These are phyloP conservation scores for Rhinogobius similis DNA, from an alignment of 2,113 vertebrate species.

Conservation along the genomic window DNA sequence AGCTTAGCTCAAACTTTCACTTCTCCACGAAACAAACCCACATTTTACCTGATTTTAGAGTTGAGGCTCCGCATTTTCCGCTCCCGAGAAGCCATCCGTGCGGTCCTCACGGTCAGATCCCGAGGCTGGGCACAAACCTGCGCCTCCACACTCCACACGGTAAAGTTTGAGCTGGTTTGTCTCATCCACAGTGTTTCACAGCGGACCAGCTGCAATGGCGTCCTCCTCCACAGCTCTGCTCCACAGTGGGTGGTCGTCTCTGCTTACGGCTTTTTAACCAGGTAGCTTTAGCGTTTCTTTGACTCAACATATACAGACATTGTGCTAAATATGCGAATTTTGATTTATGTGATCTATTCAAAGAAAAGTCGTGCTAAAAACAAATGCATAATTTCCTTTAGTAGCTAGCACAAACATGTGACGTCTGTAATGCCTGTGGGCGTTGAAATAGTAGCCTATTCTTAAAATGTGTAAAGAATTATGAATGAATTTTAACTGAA, in stretches of 20 bases:
- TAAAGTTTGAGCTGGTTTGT: slow-evolving; percentile 19
- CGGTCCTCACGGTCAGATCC: slow-evolving; percentile 19
- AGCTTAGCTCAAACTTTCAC: slow-evolving; percentile 64
- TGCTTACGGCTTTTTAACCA: not conserved
- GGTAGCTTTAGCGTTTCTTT: not conserved
- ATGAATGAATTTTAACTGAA: slow-evolving; percentile 27
- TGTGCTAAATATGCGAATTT: not conserved
- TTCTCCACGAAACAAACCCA: slow-evolving; percentile 49
- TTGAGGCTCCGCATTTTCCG: slow-evolving; percentile 30
- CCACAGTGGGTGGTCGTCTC: slow-evolving; percentile 70
- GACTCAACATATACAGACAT: not conserved
- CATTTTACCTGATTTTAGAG: slow-evolving; percentile 52
- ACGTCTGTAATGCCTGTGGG: not conserved
- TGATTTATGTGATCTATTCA: not conserved
- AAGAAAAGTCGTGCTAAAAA: not conserved
- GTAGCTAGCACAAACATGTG: not conserved
- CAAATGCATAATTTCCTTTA: not conserved
- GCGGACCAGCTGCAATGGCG: slow-evolving; percentile 71
- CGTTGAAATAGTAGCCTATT: not conserved
- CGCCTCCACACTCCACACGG: too few species aligned
- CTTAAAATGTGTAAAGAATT: not conserved
- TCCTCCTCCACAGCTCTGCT: slow-evolving; percentile 49
- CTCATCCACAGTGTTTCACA: slow-evolving; percentile 8
- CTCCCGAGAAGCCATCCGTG: not conserved
- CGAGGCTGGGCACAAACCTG: too few species aligned